phyloP scores from a whole-genome alignment of 2,888 invertebrate species.

The Leptothorax acervorum region DNA sequence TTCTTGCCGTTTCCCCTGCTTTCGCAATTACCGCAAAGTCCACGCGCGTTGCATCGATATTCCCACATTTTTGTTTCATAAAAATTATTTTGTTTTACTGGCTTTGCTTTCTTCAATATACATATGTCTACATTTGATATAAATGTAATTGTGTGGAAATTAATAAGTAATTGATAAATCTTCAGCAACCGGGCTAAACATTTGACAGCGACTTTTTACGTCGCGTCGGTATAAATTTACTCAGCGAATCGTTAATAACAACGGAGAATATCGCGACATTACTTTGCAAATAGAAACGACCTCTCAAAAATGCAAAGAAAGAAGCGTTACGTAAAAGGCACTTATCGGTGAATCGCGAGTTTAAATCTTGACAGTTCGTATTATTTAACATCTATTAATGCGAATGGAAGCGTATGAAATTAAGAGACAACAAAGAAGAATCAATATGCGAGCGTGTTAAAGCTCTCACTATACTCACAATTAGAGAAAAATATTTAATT shows the following conservation, averaged over 20 bases:
- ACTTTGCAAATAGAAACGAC: constrained; percentile 3
- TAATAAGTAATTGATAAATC: neutral
- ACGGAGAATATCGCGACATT: neutral
- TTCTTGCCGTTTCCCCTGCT: neutral
- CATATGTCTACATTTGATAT: neutral
- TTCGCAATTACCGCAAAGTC: neutral
- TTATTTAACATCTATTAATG: constrained; percentile 15
- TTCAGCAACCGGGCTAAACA: neutral
- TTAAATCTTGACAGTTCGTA: neutral
- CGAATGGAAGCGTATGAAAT: neutral
- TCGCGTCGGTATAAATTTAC: neutral
- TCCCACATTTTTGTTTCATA: neutral
- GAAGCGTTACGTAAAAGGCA: neutral
- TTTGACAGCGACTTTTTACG: neutral
- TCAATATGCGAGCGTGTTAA: neutral
- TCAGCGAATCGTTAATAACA: neutral
- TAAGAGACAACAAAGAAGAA: neutral
- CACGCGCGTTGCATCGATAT: neutral
- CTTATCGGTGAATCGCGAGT: neutral
- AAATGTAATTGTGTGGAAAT: neutral
- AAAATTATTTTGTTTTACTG: neutral
- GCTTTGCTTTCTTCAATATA: neutral
- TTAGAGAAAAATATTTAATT: neutral
- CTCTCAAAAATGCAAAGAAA: neutral
- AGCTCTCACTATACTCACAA: neutral